phyloP scores from a whole-genome alignment of 2,888 invertebrate genomes.

The Deladenus siricidicola region DNA sequence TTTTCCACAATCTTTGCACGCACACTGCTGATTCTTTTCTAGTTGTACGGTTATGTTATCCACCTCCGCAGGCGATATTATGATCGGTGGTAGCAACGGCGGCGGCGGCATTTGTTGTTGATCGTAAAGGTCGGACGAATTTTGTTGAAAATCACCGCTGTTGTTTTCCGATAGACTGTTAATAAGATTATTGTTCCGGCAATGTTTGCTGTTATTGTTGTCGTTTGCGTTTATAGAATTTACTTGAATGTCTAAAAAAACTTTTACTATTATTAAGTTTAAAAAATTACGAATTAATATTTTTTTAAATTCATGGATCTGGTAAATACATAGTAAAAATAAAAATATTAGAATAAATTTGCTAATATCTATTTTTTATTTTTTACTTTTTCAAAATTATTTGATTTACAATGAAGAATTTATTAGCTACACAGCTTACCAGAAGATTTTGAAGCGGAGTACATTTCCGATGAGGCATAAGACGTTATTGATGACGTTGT shows the following conservation, averaged over 20 bases:
- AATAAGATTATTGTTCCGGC: background rate
- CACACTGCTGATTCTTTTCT: conserved; percentile 52
- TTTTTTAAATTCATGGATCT: no score
- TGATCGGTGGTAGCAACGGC: conserved; percentile 44
- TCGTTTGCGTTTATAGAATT: background rate
- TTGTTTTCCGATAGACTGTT: background rate
- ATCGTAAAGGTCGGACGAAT: background rate
- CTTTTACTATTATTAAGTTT: background rate
- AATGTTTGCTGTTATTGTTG: background rate
- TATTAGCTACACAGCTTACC: no score
- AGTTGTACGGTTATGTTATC: conserved; percentile 47
- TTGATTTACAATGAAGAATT: background rate
- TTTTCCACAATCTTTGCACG: conserved; percentile 52
- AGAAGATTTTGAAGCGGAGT: no score
- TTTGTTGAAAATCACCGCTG: background rate
- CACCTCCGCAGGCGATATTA: conserved; percentile 50
- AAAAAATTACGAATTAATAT: no score
- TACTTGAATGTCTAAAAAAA: background rate
- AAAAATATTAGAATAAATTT: no score
- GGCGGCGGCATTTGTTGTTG: conserved; percentile 11
- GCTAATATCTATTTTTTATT: no score
- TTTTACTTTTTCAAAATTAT: no score
- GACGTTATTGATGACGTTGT: no score
- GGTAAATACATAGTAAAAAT: no score
- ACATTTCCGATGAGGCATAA: no score